Evolutionary conservation across 2,113 vertebrate species (phyloP), one percentile per base, ranked within the genome.

Genomic region (Nibea albiflora): DNA sequence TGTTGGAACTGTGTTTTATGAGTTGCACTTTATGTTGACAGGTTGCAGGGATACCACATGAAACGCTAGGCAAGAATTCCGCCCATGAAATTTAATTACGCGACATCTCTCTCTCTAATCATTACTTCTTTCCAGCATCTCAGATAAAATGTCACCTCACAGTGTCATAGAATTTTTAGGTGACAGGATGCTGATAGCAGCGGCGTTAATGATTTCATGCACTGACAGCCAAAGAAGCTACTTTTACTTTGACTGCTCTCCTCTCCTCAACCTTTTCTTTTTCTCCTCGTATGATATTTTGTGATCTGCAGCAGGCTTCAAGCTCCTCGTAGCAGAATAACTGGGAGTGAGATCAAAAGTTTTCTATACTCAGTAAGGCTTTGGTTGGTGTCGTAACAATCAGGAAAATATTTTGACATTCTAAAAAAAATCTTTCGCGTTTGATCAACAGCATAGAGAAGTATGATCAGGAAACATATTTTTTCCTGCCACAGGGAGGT

Each of bases 61-160:
- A 39, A 39, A 39, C 7, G 8, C 35, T 2, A 39, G 35, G 6
- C 67, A 54, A 31, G 53, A 50, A 63, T 53, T 70, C 24, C 75
- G 46, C 56, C 44, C 14, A 80, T 49, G 42, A 71, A 31, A 31
- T 62, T 44, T 61, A 49, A 14, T 24, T 75, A 58, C 17, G 7
- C 47, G 50, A 56, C n/a, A 15, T 22, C 35, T 39, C 35, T 53
- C 76, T 73, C 24, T 78, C 11, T 73, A 61, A 73, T 86, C 20
- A 61, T 39, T 19, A 12, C 11, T n/a, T 53, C 42, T 58, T 19
- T 42, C 20, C 39, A 73, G 57, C 16, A 14, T 73, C 26, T 46
- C 49, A 20, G 42, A 17, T 62, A 24, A 56, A 80, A 66, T 42
- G 22, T 65, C 42, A 70, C 73, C 60, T 67, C 24, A 65, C 49